Conservation (phyloP, 2,797 vertebrate genomes). For the Ctenopoma multispine region DNA sequence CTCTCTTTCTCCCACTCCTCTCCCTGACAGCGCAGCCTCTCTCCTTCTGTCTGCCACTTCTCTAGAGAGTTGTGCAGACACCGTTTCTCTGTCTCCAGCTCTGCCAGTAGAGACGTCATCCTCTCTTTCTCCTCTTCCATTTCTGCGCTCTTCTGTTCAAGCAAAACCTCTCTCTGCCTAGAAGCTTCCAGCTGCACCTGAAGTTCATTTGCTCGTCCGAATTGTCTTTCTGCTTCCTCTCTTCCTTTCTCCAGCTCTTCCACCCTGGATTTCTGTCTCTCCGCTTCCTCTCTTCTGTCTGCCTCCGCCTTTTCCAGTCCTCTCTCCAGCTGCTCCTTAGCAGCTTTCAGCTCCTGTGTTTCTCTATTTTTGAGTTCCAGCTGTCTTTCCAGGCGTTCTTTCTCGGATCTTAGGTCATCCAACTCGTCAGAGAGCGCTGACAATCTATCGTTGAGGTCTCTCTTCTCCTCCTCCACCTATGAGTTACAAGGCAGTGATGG, state of each 20-base stretch:
- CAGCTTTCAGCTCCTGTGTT: conserved; percentile 84
- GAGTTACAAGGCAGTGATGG: not conserved
- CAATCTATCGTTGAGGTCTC: conserved; percentile 68
- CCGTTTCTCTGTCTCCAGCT: conserved; percentile 76
- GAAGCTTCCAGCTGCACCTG: conserved; percentile 75
- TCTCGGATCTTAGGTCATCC: conserved; percentile 79
- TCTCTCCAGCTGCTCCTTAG: conserved; percentile 82
- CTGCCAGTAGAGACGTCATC: conserved; percentile 64
- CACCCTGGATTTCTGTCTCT: conserved; percentile 70
- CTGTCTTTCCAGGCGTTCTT: conserved; percentile 81
- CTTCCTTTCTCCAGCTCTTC: conserved; percentile 77
- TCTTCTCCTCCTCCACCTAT: conserved; percentile 79
- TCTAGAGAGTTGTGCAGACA: conserved; percentile 75
- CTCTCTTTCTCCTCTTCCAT: conserved; percentile 75
- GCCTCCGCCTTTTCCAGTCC: conserved; percentile 74
- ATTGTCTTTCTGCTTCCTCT: conserved; percentile 73
- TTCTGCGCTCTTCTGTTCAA: conserved; percentile 76
- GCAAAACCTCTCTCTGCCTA: conserved; percentile 67
- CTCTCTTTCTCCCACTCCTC: conserved; percentile 74
- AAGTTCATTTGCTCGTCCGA: conserved; percentile 60
- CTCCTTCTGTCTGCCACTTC: conserved; percentile 60
- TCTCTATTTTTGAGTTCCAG: conserved; percentile 78
- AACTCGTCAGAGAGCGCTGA: conserved; percentile 74
- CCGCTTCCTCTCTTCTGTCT: conserved; percentile 73
- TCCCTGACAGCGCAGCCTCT: conserved; percentile 64